Conservation (phyloP, 2,113 vertebrate species). For the Picathartes gymnocephalus region DNA sequence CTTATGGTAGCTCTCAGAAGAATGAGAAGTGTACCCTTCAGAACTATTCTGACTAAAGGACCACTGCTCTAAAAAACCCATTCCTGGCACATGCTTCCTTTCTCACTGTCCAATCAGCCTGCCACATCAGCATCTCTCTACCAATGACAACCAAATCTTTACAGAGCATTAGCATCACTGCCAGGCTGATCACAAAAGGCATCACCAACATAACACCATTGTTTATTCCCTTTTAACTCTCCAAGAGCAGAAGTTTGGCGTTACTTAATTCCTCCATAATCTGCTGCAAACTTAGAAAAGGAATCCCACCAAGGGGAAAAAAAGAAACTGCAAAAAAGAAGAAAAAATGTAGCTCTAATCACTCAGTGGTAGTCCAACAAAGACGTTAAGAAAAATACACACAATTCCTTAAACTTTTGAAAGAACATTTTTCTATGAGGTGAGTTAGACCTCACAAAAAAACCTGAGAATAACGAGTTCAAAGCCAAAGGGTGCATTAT, state of each 20-base stretch:
- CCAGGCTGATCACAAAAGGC: neutral
- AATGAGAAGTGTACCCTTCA: neutral
- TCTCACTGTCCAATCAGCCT: neutral
- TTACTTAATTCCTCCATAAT: neutral
- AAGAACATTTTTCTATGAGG: neutral
- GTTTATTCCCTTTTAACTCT: neutral
- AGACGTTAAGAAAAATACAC: neutral
- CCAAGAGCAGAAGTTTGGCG: neutral
- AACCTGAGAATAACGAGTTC: slow-evolving; percentile 53
- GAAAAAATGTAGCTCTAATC: neutral
- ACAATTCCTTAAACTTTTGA: slow-evolving; percentile 27
- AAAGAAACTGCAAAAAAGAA: neutral
- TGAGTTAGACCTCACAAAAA: slow-evolving; percentile 39
- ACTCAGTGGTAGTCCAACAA: neutral
- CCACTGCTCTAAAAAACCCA: neutral
- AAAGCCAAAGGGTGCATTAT: slow-evolving; percentile 59
- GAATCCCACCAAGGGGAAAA: neutral
- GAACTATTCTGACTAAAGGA: neutral
- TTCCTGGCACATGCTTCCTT: neutral
- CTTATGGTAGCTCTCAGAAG: neutral
- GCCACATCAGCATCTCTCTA: neutral
- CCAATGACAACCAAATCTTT: neutral
- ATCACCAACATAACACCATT: neutral
- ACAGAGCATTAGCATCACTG: neutral
- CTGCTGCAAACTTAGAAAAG: neutral